These are phyloP conservation scores for Pholis gunnellus DNA, from an alignment of 2,113 vertebrate species.

Conservation along the genomic window DNA sequence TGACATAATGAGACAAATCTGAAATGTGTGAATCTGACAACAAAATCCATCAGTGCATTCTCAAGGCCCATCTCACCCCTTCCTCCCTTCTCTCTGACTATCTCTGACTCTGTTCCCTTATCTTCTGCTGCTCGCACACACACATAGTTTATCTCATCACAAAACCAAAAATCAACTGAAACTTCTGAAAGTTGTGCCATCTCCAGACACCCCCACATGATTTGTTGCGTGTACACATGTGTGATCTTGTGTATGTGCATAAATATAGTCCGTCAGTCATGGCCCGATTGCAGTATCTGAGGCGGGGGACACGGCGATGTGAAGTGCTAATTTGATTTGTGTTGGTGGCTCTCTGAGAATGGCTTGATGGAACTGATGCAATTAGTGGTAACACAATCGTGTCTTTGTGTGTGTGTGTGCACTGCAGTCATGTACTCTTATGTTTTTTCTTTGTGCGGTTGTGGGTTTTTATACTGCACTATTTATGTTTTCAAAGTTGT, in stretches of 20 bases:
- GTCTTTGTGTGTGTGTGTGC: neutral
- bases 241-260: constrained; percentile 36
- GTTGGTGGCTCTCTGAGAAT: constrained; percentile 70
- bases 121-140: constrained; percentile 53
- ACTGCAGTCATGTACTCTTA: constrained; percentile 4
- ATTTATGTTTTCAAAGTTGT: constrained; percentile 24
- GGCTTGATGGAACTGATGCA: constrained; percentile 76
- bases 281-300: constrained; percentile 74
- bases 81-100: constrained; percentile 41
- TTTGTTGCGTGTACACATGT: constrained; percentile 17
- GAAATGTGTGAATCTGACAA: constrained; percentile 69
- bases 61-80: constrained; percentile 48
- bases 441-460: neutral
- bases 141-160: constrained; percentile 64
- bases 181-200: constrained; percentile 57
- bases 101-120: constrained; percentile 53
- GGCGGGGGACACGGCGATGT: constrained; percentile 62
- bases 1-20: constrained; percentile 68
- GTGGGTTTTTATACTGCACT: constrained; percentile 22
- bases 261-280: constrained; percentile 50
- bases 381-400: constrained; percentile 72
- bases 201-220: constrained; percentile 42
- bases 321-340: constrained; percentile 77
- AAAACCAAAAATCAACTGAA: constrained; percentile 51
- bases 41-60: constrained; percentile 68